Percentiles rank a stretch among this genome's conserved stretches.
Conservation (phyloP, 2,113 vertebrate species). For the Eulemur rufifrons region DNA sequence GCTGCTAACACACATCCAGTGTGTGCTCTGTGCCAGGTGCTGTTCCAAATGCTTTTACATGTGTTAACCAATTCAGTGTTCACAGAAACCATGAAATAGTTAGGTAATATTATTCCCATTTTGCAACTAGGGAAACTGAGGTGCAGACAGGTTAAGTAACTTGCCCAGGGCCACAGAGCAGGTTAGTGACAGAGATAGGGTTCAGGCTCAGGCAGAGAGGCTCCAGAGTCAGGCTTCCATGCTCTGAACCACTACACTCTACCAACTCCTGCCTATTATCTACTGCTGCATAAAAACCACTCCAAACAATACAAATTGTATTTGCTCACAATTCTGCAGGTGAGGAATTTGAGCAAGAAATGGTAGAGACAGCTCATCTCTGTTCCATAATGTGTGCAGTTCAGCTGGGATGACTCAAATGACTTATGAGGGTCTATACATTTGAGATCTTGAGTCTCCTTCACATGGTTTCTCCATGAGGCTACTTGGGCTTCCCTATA, state of each 20-base stretch:
- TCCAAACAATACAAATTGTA: background rate
- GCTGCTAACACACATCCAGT: background rate
- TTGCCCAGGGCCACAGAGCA: background rate
- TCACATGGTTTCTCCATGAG: background rate
- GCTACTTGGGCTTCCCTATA: background rate
- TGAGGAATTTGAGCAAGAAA: background rate
- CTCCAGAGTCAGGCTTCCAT: background rate
- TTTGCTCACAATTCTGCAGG: background rate
- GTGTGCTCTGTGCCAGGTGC: no score
- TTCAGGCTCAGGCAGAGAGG: background rate
- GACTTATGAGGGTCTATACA: background rate
- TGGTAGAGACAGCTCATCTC: background rate
- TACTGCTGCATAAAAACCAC: background rate
- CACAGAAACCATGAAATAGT: background rate
- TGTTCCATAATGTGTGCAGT: background rate
- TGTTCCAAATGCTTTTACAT: background rate
- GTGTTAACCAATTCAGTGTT: background rate
- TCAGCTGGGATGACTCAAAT: background rate
- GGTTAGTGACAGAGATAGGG: background rate
- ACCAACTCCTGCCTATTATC: background rate
- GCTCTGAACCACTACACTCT: background rate
- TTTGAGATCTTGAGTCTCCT: background rate
- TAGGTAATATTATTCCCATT: background rate
- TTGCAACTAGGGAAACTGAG: background rate
- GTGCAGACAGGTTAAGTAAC: background rate